phyloP scores from a whole-genome alignment of 1,140 invertebrate species.

The Platyscapa corneri region DNA sequence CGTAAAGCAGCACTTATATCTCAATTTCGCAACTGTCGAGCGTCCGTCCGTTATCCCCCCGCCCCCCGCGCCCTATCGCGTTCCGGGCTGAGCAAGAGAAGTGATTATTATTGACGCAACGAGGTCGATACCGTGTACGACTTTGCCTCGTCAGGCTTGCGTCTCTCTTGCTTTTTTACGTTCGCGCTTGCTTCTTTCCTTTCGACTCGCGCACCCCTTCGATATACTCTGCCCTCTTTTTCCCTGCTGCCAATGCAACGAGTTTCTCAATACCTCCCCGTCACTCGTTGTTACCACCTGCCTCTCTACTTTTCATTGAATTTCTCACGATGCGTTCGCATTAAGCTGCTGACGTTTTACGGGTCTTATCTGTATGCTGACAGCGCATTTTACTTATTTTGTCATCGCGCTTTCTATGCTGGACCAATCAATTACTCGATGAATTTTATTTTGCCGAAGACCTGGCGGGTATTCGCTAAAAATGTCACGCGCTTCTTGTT shows the following conservation, averaged over 20 bases:
- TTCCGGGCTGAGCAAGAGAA: background rate
- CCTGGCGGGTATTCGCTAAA: no score
- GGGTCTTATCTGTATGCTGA: background rate
- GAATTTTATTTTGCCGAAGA: background rate
- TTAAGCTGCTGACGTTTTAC: slow-evolving; percentile 17
- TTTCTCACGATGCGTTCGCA: background rate
- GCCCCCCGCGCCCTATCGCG: background rate
- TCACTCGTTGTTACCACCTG: background rate
- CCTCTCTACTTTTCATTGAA: slow-evolving; percentile 18
- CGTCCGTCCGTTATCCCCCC: no score
- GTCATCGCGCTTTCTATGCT: background rate
- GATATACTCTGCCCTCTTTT: background rate
- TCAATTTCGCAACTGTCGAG: slow-evolving; percentile 52
- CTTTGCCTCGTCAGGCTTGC: no score
- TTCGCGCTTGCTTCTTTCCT: background rate
- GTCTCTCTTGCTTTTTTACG: background rate
- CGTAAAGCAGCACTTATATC: slow-evolving; percentile 14
- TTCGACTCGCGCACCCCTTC: background rate
- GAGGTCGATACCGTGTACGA: background rate
- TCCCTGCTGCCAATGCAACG: background rate
- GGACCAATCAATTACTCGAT: background rate
- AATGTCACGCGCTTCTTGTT: no score
- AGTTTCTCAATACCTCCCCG: slow-evolving; percentile 3
- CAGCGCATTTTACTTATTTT: background rate
- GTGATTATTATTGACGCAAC: background rate